Evolutionary conservation across 2,113 vertebrate genomes (phyloP), one percentile per base, ranked within the genome.

Genomic region (Platycercus adscitus): DNA sequence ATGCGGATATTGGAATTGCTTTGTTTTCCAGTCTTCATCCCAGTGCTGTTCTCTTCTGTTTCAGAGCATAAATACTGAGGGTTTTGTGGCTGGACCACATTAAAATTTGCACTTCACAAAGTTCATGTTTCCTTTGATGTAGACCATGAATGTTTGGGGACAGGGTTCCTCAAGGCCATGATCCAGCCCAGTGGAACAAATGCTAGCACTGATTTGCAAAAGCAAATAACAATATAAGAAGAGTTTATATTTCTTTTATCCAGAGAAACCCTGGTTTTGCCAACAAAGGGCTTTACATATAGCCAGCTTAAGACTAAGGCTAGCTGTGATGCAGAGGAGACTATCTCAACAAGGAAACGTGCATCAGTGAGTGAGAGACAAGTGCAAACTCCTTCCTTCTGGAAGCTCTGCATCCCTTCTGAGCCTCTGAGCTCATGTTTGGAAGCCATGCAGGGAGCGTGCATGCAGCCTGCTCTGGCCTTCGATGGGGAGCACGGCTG

Each of bases 391-490:
- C 41, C 17, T 94, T 70, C 12, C 14, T 29, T 44, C 25, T 86
- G 72, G 37, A 73, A 88, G 49, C 41, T 73, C 41, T 49, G 23
- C 25, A 17, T 41, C 24, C 37, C 16, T 17, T 24, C 17, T 1
- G 11, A 92, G 43, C 20, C n/a, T 61, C 29, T 35, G 60, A 24
- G 37, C 63, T 25, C 2, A 0, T 6, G 43, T 47, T 23, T 26
- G 1, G 2, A 73, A 77, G 71, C 41, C 46, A 13, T 35, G 2
- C 0, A 3, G 50, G 24, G 31, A 86, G 64, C 7, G 0, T 1
- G 5, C 13, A 1, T 14, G 50, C 29, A 71, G 46, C 60, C 77
- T 49, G 46, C 50, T 78, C 43, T 20, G 5, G 84, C 47, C 65
- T 71, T 73, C 18, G 0, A 0, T 5, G 4, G 53, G 53, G 49